Conservation (phyloP, 2,888 invertebrate species). For the Atethmia centrago region DNA sequence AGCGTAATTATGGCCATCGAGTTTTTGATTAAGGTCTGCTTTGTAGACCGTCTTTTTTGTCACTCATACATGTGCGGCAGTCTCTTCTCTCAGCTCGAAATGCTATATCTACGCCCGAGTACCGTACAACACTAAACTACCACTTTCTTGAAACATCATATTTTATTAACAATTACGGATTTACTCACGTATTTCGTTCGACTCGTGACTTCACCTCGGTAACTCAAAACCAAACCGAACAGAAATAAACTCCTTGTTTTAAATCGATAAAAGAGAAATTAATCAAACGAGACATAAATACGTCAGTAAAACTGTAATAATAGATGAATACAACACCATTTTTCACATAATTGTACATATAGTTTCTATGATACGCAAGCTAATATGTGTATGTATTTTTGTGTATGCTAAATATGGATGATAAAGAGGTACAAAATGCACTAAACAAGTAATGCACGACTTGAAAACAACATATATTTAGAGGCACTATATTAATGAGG, state of each 20-base stretch:
- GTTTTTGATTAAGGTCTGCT: neutral
- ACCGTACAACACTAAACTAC: neutral
- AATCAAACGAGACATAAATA: neutral
- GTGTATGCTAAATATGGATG: conserved; percentile 44
- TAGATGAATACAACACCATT: neutral
- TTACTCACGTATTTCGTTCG: neutral
- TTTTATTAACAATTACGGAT: neutral
- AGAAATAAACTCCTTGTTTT: neutral
- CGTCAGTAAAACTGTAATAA: neutral
- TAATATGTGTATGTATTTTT: conserved; percentile 51
- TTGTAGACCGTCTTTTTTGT: neutral
- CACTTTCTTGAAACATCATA: neutral
- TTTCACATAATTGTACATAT: conserved; percentile 16
- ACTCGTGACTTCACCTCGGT: neutral
- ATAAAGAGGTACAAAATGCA: conserved; percentile 42
- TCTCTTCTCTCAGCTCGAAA: neutral
- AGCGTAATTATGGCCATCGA: neutral
- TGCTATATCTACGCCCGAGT: neutral
- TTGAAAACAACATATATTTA: conserved; percentile 51
- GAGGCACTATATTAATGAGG: neutral
- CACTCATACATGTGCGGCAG: neutral
- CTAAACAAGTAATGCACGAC: conserved; percentile 34
- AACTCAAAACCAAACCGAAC: neutral
- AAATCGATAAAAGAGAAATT: neutral
- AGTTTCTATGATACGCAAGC: conserved; percentile 30